Conservation (phyloP, 2,888 invertebrate genomes). For the Xanthorhoe spadicearia region DNA sequence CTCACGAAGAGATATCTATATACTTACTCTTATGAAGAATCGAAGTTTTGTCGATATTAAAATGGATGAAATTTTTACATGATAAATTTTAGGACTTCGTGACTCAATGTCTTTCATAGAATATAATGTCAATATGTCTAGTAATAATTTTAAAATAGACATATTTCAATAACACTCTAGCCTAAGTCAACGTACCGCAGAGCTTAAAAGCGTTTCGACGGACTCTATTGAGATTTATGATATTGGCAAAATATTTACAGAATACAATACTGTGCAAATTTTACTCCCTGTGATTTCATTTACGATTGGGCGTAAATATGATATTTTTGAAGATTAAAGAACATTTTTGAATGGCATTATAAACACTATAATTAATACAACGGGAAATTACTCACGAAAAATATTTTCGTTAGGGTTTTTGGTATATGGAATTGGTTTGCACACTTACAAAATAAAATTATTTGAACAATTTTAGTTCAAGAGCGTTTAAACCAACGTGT, state of each 20-base stretch:
- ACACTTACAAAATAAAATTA: no score
- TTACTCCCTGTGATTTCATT: constrained; percentile 37
- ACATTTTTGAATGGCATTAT: constrained; percentile 9
- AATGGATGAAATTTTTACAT: no score
- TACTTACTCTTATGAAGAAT: no score
- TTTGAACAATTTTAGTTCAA: no score
- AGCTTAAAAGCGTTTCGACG: constrained; percentile 38
- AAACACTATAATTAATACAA: no score
- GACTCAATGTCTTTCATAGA: background rate
- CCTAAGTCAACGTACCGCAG: constrained; percentile 26
- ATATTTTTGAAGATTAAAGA: constrained; percentile 16
- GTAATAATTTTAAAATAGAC: background rate
- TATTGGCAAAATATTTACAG: constrained; percentile 38
- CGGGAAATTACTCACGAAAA: no score
- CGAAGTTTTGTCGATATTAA: no score
- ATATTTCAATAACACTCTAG: constrained; percentile 11
- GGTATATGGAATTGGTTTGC: no score
- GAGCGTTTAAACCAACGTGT: no score
- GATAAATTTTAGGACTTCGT: no score
- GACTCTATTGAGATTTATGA: constrained; percentile 42
- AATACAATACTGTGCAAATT: constrained; percentile 34
- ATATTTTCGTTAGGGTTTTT: no score
- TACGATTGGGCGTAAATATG: constrained; percentile 19
- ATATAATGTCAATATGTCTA: background rate
- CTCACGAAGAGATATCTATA: no score